Conservation (phyloP, 1,140 invertebrate species). For the Scaptomyza pallida region DNA sequence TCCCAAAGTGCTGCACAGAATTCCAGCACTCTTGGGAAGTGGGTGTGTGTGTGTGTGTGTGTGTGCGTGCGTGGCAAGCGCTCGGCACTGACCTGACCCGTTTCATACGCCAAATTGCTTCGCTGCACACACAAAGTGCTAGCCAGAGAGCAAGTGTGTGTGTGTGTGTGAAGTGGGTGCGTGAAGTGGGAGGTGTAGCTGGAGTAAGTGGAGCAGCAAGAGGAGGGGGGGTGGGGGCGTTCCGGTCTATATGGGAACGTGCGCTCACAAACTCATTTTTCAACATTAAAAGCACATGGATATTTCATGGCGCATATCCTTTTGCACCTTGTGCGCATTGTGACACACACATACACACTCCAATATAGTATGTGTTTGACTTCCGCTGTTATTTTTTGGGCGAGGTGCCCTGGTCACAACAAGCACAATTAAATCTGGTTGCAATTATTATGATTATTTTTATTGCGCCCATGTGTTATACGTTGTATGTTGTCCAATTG, state of each 20-base stretch:
- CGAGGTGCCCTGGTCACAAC: conserved; percentile 38
- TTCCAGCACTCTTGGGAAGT: conserved; percentile 39
- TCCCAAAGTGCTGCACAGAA: conserved; percentile 70
- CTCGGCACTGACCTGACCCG: conserved; percentile 70
- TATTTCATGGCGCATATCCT: conserved; percentile 69
- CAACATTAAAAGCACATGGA: conserved; percentile 80
- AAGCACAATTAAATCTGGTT: conserved; percentile 70
- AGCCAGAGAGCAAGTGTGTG: neutral
- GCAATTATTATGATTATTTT: conserved; percentile 72
- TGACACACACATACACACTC: conserved; percentile 28
- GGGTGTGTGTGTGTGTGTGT: conserved; percentile 37
- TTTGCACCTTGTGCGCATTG: conserved; percentile 65
- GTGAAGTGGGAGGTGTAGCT: neutral
- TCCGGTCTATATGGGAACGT: too few species aligned
- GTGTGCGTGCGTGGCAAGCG: conserved; percentile 22
- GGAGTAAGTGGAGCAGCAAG: too few species aligned
- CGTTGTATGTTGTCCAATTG: conserved; percentile 1
- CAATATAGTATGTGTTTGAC: conserved; percentile 19
- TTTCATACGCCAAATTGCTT: conserved; percentile 81
- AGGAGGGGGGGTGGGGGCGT: too few species aligned
- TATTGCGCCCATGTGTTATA: conserved; percentile 14
- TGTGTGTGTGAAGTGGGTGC: neutral
- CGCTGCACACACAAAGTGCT: conserved; percentile 70
- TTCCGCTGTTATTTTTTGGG: conserved; percentile 38
- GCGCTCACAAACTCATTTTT: conserved; percentile 80